Conservation (phyloP, 2,113 vertebrate genomes). For the Regulus satrapa region DNA sequence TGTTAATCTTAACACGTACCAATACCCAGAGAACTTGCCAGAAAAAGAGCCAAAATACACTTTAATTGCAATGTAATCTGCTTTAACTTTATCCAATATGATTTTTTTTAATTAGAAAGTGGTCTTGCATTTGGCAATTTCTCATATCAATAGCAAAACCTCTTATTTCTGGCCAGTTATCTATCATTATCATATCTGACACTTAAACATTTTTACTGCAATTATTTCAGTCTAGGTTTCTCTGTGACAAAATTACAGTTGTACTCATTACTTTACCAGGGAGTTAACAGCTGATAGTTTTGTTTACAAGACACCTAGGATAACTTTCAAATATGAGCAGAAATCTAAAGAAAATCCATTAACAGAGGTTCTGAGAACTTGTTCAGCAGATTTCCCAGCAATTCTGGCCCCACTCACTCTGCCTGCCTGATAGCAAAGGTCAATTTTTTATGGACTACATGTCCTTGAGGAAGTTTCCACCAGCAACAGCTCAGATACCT, state of each 20-base stretch:
- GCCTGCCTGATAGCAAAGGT: background rate
- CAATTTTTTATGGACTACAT: background rate
- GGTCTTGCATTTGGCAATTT: background rate
- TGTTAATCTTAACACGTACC: background rate
- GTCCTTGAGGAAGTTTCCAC: background rate
- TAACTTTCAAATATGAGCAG: background rate
- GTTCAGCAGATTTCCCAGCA: background rate
- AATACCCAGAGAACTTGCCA: background rate
- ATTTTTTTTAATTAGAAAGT: background rate
- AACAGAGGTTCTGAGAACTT: background rate
- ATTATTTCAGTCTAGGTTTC: background rate
- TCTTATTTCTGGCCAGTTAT: background rate
- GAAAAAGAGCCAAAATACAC: background rate
- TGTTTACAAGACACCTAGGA: background rate
- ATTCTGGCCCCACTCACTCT: background rate
- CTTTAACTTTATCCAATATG: background rate
- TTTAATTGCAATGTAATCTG: background rate
- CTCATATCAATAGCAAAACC: background rate
- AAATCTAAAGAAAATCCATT: background rate
- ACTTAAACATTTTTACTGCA: background rate
- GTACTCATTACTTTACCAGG: background rate
- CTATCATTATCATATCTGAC: background rate
- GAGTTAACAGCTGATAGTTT: background rate
- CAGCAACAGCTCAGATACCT: background rate
- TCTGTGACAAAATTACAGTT: background rate